phyloP scores from a whole-genome alignment of 2,888 invertebrate genomes.

The Smittia aterrima region DNA sequence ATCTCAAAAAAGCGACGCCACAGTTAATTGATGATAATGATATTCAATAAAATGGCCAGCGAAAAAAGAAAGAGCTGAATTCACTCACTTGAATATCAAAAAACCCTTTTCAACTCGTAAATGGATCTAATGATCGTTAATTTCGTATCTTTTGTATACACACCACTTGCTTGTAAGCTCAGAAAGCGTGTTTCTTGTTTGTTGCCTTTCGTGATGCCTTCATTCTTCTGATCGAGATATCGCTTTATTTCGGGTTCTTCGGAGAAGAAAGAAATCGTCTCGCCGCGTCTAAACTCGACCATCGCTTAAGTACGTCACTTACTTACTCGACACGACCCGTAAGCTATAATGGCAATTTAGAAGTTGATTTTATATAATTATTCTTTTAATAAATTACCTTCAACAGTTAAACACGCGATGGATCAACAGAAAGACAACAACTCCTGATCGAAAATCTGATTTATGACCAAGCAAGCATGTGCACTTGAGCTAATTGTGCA shows the following conservation, averaged over 20 bases:
- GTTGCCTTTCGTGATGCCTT: slow-evolving; percentile 1
- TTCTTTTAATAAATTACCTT: slow-evolving; percentile 23
- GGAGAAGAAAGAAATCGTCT: too few species aligned
- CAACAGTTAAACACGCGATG: slow-evolving; percentile 19
- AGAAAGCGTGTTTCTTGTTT: slow-evolving; percentile 1
- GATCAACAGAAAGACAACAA: background rate
- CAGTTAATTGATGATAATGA: slow-evolving; percentile 24
- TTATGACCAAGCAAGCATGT: background rate
- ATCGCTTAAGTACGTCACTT: background rate
- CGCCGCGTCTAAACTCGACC: background rate
- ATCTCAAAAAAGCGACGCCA: slow-evolving; percentile 5
- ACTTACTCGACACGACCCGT: background rate
- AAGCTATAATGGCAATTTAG: slow-evolving; percentile 9
- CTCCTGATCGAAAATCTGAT: background rate
- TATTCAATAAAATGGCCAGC: slow-evolving; percentile 14
- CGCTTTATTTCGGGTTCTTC: too few species aligned
- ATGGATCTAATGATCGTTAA: slow-evolving; percentile 34
- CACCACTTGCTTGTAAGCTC: background rate
- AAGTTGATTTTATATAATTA: slow-evolving; percentile 7
- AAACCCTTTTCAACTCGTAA: slow-evolving; percentile 36
- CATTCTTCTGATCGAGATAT: background rate
- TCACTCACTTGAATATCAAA: slow-evolving; percentile 3
- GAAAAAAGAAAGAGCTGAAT: background rate
- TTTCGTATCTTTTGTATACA: slow-evolving; percentile 25
- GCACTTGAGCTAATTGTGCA: too few species aligned